phyloP scores from a whole-genome alignment of 2,113 vertebrate genomes.

The Carassius carassius region DNA sequence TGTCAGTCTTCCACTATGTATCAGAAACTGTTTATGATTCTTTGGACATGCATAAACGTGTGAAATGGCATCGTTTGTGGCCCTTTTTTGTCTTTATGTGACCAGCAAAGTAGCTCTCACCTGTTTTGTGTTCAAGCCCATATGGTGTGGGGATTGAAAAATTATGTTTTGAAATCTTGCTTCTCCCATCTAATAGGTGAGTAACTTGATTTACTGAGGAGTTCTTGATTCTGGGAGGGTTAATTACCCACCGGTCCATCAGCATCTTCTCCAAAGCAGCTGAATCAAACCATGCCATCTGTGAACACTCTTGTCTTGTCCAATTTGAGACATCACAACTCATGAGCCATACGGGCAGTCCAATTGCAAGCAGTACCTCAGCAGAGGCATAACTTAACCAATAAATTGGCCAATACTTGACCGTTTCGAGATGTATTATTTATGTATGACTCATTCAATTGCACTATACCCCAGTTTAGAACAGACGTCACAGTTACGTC shows the following conservation, averaged over 20 bases:
- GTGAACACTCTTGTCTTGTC: slow-evolving; percentile 25
- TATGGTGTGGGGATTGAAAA: slow-evolving; percentile 47
- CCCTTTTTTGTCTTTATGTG: neutral
- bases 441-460: neutral
- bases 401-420: neutral
- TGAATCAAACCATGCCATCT: slow-evolving; percentile 37
- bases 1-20: slow-evolving; percentile 7
- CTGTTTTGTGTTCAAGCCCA: neutral
- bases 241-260: slow-evolving; percentile 33
- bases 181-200: slow-evolving; percentile 41
- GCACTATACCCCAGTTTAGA: neutral
- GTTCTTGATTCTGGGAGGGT: slow-evolving; percentile 20
- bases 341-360: neutral
- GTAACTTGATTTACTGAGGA: slow-evolving; percentile 29
- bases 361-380: neutral
- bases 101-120: neutral
- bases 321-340: slow-evolving; percentile 24
- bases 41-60: neutral
- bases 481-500: no score
- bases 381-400: neutral
- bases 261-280: slow-evolving; percentile 22
- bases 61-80: neutral
- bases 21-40: slow-evolving; percentile 16
- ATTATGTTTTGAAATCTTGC: slow-evolving; percentile 57
- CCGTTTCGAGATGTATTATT: neutral